Conservation (phyloP, 2,113 vertebrate genomes). For the Glaucomys volans region DNA sequence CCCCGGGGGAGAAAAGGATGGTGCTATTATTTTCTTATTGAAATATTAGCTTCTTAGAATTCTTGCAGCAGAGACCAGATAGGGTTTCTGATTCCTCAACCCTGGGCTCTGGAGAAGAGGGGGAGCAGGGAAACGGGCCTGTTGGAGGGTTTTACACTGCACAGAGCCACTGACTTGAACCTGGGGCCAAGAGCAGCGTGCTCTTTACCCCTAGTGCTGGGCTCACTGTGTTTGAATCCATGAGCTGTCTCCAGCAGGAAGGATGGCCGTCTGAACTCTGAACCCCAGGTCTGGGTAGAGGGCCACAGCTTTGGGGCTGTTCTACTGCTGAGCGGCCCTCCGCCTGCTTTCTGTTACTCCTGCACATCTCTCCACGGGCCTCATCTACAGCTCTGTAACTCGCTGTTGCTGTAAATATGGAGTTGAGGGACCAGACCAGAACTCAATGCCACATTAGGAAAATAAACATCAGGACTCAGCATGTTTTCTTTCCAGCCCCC, state of each 20-base stretch:
- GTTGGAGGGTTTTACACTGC: accelerated
- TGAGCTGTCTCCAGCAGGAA: neutral
- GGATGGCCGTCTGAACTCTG: neutral
- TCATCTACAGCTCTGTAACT: neutral
- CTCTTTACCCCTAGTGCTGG: neutral
- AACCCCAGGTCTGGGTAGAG: neutral
- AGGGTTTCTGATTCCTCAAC: neutral
- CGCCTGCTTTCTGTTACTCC: no score
- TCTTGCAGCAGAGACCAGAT: neutral
- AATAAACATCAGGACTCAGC: neutral
- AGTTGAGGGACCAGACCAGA: neutral
- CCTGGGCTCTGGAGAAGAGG: neutral
- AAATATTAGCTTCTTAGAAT: neutral
- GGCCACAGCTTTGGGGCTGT: neutral
- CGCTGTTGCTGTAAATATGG: neutral
- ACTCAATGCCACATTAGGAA: neutral
- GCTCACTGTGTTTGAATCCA: neutral
- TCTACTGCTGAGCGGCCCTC: neutral
- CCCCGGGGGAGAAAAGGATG: neutral
- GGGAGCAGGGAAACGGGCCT: neutral
- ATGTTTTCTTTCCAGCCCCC: neutral
- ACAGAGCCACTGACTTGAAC: neutral
- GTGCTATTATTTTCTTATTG: neutral
- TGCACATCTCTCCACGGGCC: neutral
- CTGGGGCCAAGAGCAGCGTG: no score